These are phyloP conservation scores for Phoenicopterus ruber DNA, from an alignment of 2,113 vertebrate genomes.

Conservation along the genomic window DNA sequence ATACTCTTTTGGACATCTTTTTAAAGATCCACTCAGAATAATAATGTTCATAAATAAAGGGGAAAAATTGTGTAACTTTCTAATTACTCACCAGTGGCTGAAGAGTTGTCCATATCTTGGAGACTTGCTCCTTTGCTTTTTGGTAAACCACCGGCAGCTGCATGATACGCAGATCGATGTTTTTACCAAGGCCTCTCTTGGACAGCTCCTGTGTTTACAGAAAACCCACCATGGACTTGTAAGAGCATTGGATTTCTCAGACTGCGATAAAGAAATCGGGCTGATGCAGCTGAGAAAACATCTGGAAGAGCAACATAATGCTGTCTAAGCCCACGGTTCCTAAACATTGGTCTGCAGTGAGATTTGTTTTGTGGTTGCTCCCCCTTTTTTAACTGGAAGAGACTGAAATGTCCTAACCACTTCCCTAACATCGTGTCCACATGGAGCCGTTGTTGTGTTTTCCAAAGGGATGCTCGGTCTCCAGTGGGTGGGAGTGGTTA, in stretches of 20 bases:
- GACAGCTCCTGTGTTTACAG: conserved; percentile 72
- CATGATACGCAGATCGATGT: conserved; percentile 52
- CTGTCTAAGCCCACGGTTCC: background rate
- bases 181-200: conserved; percentile 71
- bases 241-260: background rate
- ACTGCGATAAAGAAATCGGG: background rate
- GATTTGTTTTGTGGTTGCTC: background rate
- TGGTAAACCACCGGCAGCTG: conserved; percentile 82
- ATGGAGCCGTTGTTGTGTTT: background rate
- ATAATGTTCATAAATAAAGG: background rate
- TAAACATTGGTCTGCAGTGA: background rate
- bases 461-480: background rate
- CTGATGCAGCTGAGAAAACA: background rate
- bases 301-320: background rate
- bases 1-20: background rate
- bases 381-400: background rate
- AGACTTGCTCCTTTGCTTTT: conserved; percentile 70
- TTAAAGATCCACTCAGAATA: background rate
- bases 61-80: background rate
- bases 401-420: background rate
- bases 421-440: background rate
- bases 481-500: background rate
- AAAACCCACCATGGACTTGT: background rate
- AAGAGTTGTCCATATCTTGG: conserved; percentile 78
- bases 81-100: conserved; percentile 75